Base-by-base conservation (phyloP, 2,888 invertebrate species). In the Tupiocoris notatus region DNA sequence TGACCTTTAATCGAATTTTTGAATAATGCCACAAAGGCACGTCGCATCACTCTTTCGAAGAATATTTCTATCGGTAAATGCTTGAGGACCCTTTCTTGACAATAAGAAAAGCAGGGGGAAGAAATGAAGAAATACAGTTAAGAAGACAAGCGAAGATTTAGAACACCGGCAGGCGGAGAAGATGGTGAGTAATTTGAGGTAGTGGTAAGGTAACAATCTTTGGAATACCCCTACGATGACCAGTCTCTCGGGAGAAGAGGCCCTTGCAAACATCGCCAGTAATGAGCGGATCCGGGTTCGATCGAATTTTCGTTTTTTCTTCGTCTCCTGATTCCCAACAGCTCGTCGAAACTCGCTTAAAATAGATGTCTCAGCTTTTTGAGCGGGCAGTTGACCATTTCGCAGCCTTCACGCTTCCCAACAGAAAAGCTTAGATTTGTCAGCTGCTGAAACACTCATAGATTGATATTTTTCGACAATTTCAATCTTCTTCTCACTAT, bases 1-100 rank as follows among this genome's bases (percentile, higher is more conserved):
- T 71, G 71, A 71, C 71, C 71, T 71, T 71, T 71, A 56, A 61
- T 71, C 61, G 71, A n/a, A 16, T 9, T 71, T 71, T 71, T 71
- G 17, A 54, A 62, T 61, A 61, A 71, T 24, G 16, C 61, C 25
- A 2, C 63, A 21, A 18, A 66, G 66, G 68, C 12, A 39, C 39
- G 39, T 39, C 68, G 68, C 24, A 58, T 58, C 68, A 56, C 9
- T 39, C 39, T 3, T 39, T 39, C 39, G 39, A 39, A 39, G 39
- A 12, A 39, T 39, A 39, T 39, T 39, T n/a, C n/a, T n/a, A n/a
- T n/a, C n/a, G 39, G 39, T 7, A 12, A 39, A 39, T 39, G 12
- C 39, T 39, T 39, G 39, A n/a, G 39, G 39, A 39, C 39, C 39
- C 12, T 12, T 39, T 39, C 6, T 39, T 3, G 39, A 39, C 39